Conservation (phyloP, 2,797 vertebrate species). For the Lepus townsendii region DNA sequence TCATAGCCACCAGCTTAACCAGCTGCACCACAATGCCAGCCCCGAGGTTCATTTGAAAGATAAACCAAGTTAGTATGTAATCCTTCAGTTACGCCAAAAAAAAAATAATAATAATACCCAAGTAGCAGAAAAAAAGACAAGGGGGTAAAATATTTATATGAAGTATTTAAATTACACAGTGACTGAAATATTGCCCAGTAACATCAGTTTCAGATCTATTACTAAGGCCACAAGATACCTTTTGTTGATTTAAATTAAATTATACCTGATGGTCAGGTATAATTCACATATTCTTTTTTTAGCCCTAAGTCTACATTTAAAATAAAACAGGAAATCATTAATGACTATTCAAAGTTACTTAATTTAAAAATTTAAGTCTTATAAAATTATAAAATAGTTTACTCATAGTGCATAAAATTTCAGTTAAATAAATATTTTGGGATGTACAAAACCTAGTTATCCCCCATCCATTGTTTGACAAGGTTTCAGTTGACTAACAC, state of each 20-base stretch:
- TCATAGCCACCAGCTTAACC: no score
- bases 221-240: constrained; percentile 53
- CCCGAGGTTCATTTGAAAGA: constrained; percentile 29
- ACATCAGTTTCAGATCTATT: constrained; percentile 19
- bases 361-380: constrained; percentile 58
- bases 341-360: constrained; percentile 34
- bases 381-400: constrained; percentile 45
- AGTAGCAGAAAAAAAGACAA: constrained; percentile 51
- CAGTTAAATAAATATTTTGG: constrained; percentile 63
- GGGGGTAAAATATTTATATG: neutral
- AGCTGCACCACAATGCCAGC: no score
- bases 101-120: constrained; percentile 35
- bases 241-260: constrained; percentile 42
- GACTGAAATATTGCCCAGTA: constrained; percentile 44
- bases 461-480: constrained; percentile 91
- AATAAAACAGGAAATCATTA: constrained; percentile 62
- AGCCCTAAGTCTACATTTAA: constrained; percentile 19
- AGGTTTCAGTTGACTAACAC: constrained; percentile 89
- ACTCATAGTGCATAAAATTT: constrained; percentile 53
- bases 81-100: constrained; percentile 10
- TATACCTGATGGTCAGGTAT: neutral
- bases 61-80: constrained; percentile 42
- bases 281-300: constrained; percentile 39
- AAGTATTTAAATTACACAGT: constrained; percentile 58
- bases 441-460: constrained; percentile 69